Percentiles rank a stretch among this genome's conserved stretches.
Conservation (phyloP, 2,888 invertebrate species). For the Belgica antarctica region DNA sequence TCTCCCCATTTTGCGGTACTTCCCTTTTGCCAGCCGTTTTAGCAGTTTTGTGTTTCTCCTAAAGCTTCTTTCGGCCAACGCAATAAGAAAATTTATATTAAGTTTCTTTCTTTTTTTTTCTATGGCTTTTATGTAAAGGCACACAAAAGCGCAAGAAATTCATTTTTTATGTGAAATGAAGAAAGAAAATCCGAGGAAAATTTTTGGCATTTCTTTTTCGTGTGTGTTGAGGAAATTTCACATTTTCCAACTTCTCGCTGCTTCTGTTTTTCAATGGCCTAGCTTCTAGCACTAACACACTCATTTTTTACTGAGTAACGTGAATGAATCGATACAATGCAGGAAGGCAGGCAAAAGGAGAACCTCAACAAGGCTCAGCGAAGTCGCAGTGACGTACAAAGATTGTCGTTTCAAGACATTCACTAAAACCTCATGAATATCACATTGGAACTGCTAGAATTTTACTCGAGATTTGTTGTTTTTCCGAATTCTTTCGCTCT, state of each 20-base stretch:
- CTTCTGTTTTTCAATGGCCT: background rate
- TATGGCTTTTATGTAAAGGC: background rate
- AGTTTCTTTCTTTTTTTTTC: background rate
- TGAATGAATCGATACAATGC: conserved; percentile 27
- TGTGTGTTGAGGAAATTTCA: conserved; percentile 17
- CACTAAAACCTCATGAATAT: background rate
- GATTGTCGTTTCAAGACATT: background rate
- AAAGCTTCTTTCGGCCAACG: background rate
- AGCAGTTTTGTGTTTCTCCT: background rate
- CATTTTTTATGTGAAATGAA: background rate
- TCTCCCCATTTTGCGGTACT: too few relatives aligned
- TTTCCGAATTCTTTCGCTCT: background rate
- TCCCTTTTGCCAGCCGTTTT: too few relatives aligned
- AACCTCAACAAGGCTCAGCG: background rate
- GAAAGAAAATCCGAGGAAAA: background rate
- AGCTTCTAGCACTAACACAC: background rate
- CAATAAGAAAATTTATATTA: background rate
- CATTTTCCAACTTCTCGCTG: background rate
- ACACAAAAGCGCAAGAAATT: background rate
- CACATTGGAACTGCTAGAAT: too few relatives aligned
- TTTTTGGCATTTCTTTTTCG: background rate
- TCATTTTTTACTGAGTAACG: background rate
- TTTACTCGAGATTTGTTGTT: too few relatives aligned
- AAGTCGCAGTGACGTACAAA: background rate
- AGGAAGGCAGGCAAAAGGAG: background rate